Conservation (phyloP, 2,113 vertebrate genomes). For the Tachycineta bicolor region DNA sequence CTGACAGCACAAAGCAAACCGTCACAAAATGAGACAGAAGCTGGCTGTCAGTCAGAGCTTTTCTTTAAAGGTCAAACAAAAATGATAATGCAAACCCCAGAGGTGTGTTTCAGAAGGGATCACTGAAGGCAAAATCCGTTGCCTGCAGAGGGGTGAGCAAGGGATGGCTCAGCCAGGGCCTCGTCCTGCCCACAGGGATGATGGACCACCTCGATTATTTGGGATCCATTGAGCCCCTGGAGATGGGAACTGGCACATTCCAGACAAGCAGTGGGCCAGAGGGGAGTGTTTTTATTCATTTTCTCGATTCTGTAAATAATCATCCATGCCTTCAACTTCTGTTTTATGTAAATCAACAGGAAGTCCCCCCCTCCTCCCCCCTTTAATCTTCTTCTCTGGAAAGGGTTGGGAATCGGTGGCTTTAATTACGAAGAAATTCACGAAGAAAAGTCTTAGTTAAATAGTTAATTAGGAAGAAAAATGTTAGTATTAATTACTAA, state of each 20-base stretch:
- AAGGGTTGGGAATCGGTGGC: neutral
- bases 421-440: neutral
- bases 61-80: conserved; percentile 6
- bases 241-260: neutral
- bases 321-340: rapidly evolving
- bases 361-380: rapidly evolving
- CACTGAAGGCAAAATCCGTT: neutral
- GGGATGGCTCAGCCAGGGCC: neutral
- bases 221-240: rapidly evolving
- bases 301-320: neutral
- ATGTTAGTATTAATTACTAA: neutral
- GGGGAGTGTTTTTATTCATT: neutral
- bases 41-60: neutral
- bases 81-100: neutral
- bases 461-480: neutral
- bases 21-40: neutral
- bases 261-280: neutral
- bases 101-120: neutral
- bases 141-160: neutral
- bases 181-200: rapidly evolving
- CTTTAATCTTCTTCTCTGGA: neutral
- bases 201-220: rapidly evolving
- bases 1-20: neutral
- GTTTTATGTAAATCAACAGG: neutral
- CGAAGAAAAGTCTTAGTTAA: neutral